Base-by-base conservation (phyloP, 2,888 invertebrate genomes). In the Pseudolycoriella hygida region DNA sequence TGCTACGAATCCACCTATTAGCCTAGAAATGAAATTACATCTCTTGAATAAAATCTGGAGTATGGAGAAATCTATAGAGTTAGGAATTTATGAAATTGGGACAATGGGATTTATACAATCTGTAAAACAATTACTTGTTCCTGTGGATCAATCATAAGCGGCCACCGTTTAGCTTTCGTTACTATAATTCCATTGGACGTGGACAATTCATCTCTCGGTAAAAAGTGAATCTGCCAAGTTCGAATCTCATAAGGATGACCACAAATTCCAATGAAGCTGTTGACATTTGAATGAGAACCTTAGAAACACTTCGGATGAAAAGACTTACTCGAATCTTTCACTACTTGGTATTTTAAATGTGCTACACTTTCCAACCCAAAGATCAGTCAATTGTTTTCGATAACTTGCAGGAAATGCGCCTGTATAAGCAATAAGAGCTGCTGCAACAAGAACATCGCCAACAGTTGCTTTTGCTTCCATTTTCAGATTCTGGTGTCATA, bases 81-180 rank as follows among this genome's bases (percentile, higher is more conserved):
- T n/a, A n/a, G n/a, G n/a, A 47, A 44, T 17, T 49, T 17, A 47
- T 42, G 10, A 3, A 42, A 42, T 15, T 8, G 6, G 4, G 14
- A 11, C n/a, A n/a, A 10, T 17, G 12, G 6, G 18, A 64, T 15
- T 14, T 17, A 25, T 3, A n/a, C 6, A 40, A 19, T n/a, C 15
- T 10, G 17, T 5, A 39, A 32, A 32, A 11, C 32, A n/a, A n/a
- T 53, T 45, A 83, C 84, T 68, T 93, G 92, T 58, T 90, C 90
- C 60, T 94, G 92, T 0, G 94, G 94, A 66, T 94, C 93, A 49
- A 93, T 89, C 75, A 92, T 87, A 15, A 94, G 70, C 0, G 93
- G 89, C 89, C 87, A 87, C 12, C 84, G 71, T 6, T 82, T 75
- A 3, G 79, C 84, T 56, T 73, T 76, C 14, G 80, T 89, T 40